Conservation (phyloP, 2,797 vertebrate genomes). For the Lagodon rhomboides region DNA sequence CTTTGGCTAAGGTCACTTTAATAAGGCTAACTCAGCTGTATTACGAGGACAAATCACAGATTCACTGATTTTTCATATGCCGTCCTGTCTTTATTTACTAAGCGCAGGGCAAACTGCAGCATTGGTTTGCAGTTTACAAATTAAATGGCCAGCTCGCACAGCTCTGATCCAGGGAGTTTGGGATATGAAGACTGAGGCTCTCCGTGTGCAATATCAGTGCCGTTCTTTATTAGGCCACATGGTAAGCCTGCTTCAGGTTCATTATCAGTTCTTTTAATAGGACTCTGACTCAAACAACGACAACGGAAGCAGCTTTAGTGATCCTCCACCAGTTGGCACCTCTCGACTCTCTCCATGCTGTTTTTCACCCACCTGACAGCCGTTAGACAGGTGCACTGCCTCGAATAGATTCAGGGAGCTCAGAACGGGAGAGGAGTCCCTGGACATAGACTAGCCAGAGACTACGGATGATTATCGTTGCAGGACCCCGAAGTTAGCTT, state of each 20-base stretch:
- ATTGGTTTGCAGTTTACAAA: conserved; percentile 4
- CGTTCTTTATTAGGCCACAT: not conserved
- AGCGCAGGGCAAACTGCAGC: not conserved
- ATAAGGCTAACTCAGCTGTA: conserved; percentile 19
- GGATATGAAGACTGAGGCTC: not conserved
- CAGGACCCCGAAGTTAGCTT: conserved; percentile 7
- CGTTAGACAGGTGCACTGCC: not conserved
- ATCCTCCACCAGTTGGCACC: too few relatives aligned
- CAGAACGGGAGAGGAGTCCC: conserved; percentile 9
- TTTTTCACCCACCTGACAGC: conserved; percentile 9
- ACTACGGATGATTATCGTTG: conserved; percentile 23
- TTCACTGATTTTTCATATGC: not conserved
- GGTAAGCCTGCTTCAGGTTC: not conserved
- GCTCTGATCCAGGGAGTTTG: not conserved
- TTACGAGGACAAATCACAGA: not conserved
- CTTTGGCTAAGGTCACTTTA: conserved; percentile 8
- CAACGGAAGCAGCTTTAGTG: not conserved
- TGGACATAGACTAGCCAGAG: not conserved
- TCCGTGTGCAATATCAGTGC: not conserved
- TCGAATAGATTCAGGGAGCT: conserved; percentile 7
- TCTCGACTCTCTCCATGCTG: not conserved
- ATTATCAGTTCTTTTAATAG: not conserved
- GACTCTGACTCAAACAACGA: conserved; percentile 10
- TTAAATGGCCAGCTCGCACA: not conserved
- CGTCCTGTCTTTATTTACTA: not conserved